Conservation (phyloP, 2,888 invertebrate genomes). For the Polydesmus complanatus region DNA sequence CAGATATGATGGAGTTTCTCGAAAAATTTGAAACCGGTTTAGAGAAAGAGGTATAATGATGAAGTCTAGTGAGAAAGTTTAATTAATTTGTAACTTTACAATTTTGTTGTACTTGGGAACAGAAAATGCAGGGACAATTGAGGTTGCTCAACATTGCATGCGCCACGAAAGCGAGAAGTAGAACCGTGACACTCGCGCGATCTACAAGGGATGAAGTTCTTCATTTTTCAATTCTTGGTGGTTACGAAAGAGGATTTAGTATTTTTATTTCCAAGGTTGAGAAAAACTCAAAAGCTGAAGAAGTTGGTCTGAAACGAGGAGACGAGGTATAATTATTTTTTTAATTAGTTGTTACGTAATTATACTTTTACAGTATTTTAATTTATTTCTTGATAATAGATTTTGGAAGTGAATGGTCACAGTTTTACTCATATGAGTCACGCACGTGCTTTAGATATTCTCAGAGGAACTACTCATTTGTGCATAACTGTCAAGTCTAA, state of each 20-base stretch:
- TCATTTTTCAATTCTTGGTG: slow-evolving; percentile 86
- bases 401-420: slow-evolving; percentile 93
- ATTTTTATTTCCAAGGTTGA: slow-evolving; percentile 93
- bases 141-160: slow-evolving; percentile 86
- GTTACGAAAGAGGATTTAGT: slow-evolving; percentile 79
- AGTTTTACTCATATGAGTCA: slow-evolving; percentile 88
- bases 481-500: slow-evolving; percentile 95
- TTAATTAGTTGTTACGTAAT: slow-evolving; percentile 6
- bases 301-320: slow-evolving; percentile 87
- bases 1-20: slow-evolving; percentile 89
- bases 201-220: slow-evolving; percentile 81
- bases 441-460: slow-evolving; percentile 78
- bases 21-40: slow-evolving; percentile 78
- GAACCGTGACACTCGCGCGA: slow-evolving; percentile 80
- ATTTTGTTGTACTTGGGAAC: slow-evolving; percentile 15
- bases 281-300: slow-evolving; percentile 82
- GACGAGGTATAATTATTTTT: slow-evolving; percentile 48
- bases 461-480: slow-evolving; percentile 85
- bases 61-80: not conserved
- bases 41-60: slow-evolving; percentile 46
- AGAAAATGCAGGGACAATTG: slow-evolving; percentile 60
- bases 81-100: too few species aligned
- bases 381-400: slow-evolving; percentile 34
- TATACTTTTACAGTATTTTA: not conserved
- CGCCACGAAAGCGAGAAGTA: slow-evolving; percentile 84